Base-by-base conservation (phyloP, 2,113 vertebrate species). In the Marcusenius ussheri region DNA sequence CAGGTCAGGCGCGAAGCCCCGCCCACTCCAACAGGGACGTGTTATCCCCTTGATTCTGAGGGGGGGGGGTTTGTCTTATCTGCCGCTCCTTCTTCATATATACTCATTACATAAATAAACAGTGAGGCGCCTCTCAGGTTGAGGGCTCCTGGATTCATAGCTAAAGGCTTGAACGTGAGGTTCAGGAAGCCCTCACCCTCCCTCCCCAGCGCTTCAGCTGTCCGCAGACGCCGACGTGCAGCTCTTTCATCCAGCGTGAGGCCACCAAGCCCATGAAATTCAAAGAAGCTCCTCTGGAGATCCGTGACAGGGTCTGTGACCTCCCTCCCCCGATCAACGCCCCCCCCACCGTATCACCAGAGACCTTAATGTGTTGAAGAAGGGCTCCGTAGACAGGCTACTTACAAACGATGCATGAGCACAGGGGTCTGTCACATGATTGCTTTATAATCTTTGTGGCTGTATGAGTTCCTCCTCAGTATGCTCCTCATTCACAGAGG, bases 351-450 rank as follows among this genome's bases (percentile, higher is more conserved):
- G 85, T 70, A 66, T 92, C 92, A 93, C 10, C 11, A 27, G 93
- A 94, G 93, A 93, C 92, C 93, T 92, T 93, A 95, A 95, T 95
- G 95, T 95, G 92, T 92, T 92, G 94, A 95, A 94, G 93, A 93
- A 10, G 46, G 42, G 46, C 83, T 27, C 10, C 19, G 21, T 50
- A 8, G n/a, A 47, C 45, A 19, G 13, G 47, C 24, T 50, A 31
- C 83, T 46, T 50, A 50, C 83, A 21, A 21, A 85, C 19, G 45
- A 84, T 13, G 45, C 19, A 13, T 47, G 45, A 46, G 39, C 19
- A 46, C 66, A 84, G 7, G 7, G 24, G 24, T 85, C 21, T 85
- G 83, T 46, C 45, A 85, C 15, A 85, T 24, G 83, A 49, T 5
- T 19, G 70, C 70, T 19, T 77, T 77, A 77, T 77, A 39, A 77